phyloP scores from a whole-genome alignment of 92 coral and sea anemone genomes.

The Actinernus sp. region DNA sequence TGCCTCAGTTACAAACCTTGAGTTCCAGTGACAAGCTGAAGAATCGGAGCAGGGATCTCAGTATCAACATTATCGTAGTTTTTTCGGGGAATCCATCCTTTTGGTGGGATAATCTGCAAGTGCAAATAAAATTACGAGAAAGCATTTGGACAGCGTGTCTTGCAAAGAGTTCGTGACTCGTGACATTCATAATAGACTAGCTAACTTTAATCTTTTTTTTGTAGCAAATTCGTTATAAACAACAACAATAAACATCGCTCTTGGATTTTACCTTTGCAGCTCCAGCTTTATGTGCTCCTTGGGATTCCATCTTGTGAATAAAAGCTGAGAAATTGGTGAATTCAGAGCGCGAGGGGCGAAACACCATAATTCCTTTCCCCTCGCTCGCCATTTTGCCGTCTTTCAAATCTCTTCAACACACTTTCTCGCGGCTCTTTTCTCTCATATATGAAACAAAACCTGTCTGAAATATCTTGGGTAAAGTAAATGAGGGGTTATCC shows the following conservation, averaged over 20 bases:
- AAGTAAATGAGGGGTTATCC: background rate
- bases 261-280: slow-evolving; percentile 83
- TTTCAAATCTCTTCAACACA: background rate
- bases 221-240: too few species aligned
- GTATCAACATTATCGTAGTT: slow-evolving; percentile 79
- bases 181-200: too few species aligned
- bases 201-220: too few species aligned
- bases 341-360: slow-evolving; percentile 93
- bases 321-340: slow-evolving; percentile 87
- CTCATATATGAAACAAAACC: background rate
- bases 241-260: too few species aligned
- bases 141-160: background rate
- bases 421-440: background rate
- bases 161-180: slow-evolving; percentile 16
- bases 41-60: slow-evolving; percentile 92
- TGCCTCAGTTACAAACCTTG: slow-evolving; percentile 79
- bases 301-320: slow-evolving; percentile 92
- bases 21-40: slow-evolving; percentile 92
- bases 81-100: slow-evolving; percentile 91
- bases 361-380: slow-evolving; percentile 87
- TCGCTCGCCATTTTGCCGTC: slow-evolving; percentile 75
- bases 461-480: background rate
- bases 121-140: background rate
- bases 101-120: slow-evolving; percentile 91
- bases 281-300: slow-evolving; percentile 95